phyloP scores from a whole-genome alignment of 2,113 vertebrate species.

The Leptosomus discolor region DNA sequence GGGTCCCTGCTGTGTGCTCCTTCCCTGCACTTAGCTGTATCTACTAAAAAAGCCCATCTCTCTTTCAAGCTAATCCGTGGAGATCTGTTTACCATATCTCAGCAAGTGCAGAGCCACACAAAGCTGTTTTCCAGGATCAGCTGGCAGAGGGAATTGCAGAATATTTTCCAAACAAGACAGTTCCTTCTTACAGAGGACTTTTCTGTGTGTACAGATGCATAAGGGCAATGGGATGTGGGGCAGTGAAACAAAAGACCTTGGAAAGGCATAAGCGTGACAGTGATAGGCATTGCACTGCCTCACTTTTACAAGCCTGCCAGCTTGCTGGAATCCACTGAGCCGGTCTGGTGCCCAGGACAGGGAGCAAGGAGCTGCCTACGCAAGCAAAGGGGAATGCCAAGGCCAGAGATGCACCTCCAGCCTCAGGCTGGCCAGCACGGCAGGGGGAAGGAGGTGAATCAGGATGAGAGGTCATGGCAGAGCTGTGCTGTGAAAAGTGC shows the following conservation, averaged over 20 bases:
- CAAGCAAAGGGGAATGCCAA: background rate
- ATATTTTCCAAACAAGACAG: background rate
- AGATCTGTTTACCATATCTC: background rate
- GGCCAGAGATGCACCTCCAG: background rate
- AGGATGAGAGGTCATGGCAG: background rate
- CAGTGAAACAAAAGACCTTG: background rate
- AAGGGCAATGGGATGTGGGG: background rate
- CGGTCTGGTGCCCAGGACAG: accelerated
- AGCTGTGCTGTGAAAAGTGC: background rate
- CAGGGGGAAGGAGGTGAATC: background rate
- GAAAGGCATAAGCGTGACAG: background rate
- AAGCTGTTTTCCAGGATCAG: background rate
- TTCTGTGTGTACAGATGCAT: background rate
- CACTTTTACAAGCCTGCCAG: background rate
- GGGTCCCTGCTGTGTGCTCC: background rate
- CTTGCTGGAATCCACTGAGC: background rate
- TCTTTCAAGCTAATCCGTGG: background rate
- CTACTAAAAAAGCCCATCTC: background rate
- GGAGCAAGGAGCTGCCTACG: background rate
- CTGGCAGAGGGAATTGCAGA: background rate
- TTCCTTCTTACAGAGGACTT: background rate
- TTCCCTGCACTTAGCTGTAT: background rate
- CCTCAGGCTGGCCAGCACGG: background rate
- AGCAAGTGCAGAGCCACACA: background rate
- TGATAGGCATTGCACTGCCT: background rate